These are phyloP conservation scores for Malurus alboscapulatus DNA, from an alignment of 2,113 vertebrate species.

Conservation along the genomic window DNA sequence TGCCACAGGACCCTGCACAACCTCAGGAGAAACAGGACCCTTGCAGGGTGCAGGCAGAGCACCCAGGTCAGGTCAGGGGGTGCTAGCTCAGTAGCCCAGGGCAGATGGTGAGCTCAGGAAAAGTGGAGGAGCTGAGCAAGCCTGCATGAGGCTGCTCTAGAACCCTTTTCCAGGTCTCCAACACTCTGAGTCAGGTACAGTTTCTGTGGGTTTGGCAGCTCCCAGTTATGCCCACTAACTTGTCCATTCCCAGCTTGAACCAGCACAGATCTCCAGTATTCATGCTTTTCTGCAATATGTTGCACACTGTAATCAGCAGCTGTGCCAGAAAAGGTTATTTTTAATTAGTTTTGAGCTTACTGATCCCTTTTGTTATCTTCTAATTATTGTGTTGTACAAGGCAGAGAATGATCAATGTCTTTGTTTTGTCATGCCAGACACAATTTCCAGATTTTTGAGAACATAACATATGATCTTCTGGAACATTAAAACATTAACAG, in stretches of 20 bases:
- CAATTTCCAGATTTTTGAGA: not conserved
- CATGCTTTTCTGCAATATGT: not conserved
- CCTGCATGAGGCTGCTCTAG: not conserved
- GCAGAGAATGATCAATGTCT: not conserved
- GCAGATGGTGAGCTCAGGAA: not conserved
- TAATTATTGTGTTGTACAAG: not conserved
- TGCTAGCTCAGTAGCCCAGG: not conserved
- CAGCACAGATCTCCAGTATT: not conserved
- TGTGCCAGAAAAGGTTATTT: not conserved
- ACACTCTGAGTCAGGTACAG: not conserved
- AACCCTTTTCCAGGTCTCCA: not conserved
- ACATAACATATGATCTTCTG: not conserved
- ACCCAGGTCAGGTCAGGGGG: not conserved
- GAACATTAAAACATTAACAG: not conserved
- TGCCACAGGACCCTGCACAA: rapidly evolving
- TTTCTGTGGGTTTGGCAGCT: not conserved
- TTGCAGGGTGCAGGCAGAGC: not conserved
- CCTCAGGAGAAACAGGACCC: not conserved
- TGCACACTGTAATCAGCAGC: not conserved
- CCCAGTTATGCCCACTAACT: not conserved
- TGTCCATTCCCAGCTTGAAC: not conserved
- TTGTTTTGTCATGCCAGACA: not conserved
- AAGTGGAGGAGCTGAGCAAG: not conserved
- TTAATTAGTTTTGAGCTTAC: not conserved
- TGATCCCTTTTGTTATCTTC: not conserved